A percentile compares a stretch with the other conserved stretches of the same genome.
These are phyloP conservation scores for Tenthredo amoena DNA, from an alignment of 2,888 invertebrate genomes.

Conservation along the genomic window DNA sequence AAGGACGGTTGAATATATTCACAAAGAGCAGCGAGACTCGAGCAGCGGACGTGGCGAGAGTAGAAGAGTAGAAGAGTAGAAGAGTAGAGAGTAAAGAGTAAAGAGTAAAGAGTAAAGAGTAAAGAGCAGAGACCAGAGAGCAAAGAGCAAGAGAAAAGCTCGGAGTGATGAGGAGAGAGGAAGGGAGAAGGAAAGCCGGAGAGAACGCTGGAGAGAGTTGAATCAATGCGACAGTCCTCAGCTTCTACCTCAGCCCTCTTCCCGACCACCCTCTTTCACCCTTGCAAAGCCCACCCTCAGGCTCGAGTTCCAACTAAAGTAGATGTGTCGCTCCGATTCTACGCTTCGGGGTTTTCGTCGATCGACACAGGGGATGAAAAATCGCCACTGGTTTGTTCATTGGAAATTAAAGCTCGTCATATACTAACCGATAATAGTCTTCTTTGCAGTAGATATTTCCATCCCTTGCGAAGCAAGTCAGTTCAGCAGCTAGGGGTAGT, in stretches of 20 bases:
- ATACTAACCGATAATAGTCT: conserved; percentile 92
- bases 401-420: background rate
- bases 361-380: background rate
- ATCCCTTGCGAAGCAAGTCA: conserved; percentile 93
- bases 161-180: background rate
- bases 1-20: conserved; percentile 50
- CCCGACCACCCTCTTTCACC: conserved; percentile 30
- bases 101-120: background rate
- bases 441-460: conserved; percentile 96
- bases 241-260: conserved; percentile 46
- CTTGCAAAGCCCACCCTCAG: conserved; percentile 34
- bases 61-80: background rate
- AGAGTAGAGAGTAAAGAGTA: background rate
- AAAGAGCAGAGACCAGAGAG: background rate
- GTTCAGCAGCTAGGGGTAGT: conserved; percentile 90
- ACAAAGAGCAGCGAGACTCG: conserved; percentile 50
- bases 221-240: conserved; percentile 53
- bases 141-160: background rate
- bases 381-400: background rate
- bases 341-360: background rate
- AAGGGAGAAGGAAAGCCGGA: background rate
- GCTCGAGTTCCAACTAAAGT: conserved; percentile 42
- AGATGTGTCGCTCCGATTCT: conserved; percentile 28
- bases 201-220: conserved; percentile 37
- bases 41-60: conserved; percentile 37